Evolutionary conservation across 30 jellyfish, hydroid and myxozoan genomes (phyloP), one percentile per base, ranked within the genome.

Genomic region (Aurelia aurita complex sp. Pacific): DNA sequence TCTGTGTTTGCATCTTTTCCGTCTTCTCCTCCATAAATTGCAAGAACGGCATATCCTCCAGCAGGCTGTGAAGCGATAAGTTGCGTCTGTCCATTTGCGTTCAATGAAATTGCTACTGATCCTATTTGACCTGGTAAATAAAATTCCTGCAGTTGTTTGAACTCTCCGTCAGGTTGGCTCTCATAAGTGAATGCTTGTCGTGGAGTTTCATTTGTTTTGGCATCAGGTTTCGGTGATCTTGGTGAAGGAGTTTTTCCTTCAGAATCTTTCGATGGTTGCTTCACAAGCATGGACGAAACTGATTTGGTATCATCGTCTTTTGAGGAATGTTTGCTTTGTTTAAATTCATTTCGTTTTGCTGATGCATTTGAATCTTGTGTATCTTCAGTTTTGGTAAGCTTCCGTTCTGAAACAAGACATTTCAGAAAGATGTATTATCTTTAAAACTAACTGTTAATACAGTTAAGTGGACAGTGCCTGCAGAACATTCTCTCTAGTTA

Each of bases 11-110:
- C 50, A 23, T 60, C 69, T 4, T 66, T 63, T 34, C 42, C 86
- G 38, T 23, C 54, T 5, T 74, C 85, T 51, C 59, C 69, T 7
- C 73, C 87, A 35, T 81, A 82, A n/a, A 53, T 81, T 16, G 89
- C 97, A 38, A 94, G 92, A 53, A 89, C 81, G 64, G 89, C 82
- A 85, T 88, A 94, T 6, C 99, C 97, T 61, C 99, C 99, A 5
- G 88, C 91, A 35, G 97, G 97, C 73, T 94, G 99, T 38, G 99
- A 94, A 19, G 95, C 99, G 32, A 94, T 72, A 18, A 94, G 82
- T 43, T 74, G 95, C 14, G 77, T 86, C 33, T 61, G 51, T 10
- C 95, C 91, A 32, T 92, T 85, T 76, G 42, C 61, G 46, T 66
- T 60, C 32, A 57, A 74, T 34, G 86, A 54, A 17, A 82, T 80